A percentile compares a stretch with the other conserved stretches of the same genome.
These are phyloP conservation scores for Scaptomyza reducta DNA, from an alignment of 2,888 invertebrate species.

Conservation along the genomic window DNA sequence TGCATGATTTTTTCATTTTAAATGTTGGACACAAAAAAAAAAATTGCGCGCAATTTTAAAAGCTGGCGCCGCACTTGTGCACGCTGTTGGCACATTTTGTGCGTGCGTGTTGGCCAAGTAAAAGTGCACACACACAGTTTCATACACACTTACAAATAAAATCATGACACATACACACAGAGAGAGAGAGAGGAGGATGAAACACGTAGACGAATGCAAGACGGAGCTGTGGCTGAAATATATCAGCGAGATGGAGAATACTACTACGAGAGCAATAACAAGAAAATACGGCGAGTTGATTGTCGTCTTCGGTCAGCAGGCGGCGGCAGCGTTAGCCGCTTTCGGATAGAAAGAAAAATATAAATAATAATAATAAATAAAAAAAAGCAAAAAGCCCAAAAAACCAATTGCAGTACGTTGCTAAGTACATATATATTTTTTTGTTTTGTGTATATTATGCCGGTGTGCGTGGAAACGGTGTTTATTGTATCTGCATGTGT, in stretches of 20 bases:
- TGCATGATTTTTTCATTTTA: background rate
- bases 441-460: constrained; percentile 22
- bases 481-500: constrained; percentile 15
- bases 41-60: constrained; percentile 55
- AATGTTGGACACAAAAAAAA: constrained; percentile 1
- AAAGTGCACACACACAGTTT: constrained; percentile 35
- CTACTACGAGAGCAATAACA: constrained; percentile 46
- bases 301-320: constrained; percentile 44
- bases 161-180: constrained; percentile 44
- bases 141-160: constrained; percentile 18
- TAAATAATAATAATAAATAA: background rate
- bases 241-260: constrained; percentile 49
- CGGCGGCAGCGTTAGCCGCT: constrained; percentile 36
- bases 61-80: constrained; percentile 47
- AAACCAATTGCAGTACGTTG: constrained; percentile 41
- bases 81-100: constrained; percentile 52
- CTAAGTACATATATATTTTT: constrained; percentile 12
- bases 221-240: constrained; percentile 29
- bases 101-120: constrained; percentile 58
- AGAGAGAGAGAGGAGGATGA: constrained; percentile 37
- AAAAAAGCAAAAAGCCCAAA: constrained; percentile 1
- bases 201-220: constrained; percentile 57
- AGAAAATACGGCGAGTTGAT: constrained; percentile 44
- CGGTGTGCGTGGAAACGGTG: constrained; percentile 29
- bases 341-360: constrained; percentile 12